phyloP scores from a whole-genome alignment of 1,140 invertebrate species.

The Drosophila subpulchrella region DNA sequence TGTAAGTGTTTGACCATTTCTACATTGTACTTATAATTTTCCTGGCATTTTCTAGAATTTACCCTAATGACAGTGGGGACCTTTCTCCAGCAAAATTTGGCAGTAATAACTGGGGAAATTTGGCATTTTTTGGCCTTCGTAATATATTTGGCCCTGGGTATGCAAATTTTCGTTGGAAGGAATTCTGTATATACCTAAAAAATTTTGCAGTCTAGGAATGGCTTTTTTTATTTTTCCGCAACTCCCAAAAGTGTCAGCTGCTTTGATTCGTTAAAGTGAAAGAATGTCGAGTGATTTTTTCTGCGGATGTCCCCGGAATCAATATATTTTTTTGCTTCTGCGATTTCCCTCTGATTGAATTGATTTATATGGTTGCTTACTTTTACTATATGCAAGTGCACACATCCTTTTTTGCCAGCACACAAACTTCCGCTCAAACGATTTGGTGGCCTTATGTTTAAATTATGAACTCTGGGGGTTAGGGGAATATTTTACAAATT shows the following conservation, averaged over 20 bases:
- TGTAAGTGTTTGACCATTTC: constrained; percentile 5
- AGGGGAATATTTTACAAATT: constrained; percentile 5
- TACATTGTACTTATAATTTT: constrained; percentile 20
- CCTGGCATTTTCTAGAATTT: neutral
- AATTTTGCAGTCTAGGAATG: constrained; percentile 30
- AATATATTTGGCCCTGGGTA: constrained; percentile 40
- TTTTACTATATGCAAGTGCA: neutral
- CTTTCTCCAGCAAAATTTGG: constrained; percentile 17
- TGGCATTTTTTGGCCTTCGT: constrained; percentile 24
- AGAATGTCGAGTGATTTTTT: constrained; percentile 9
- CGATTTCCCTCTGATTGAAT: constrained; percentile 13
- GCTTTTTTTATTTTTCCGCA: constrained; percentile 9
- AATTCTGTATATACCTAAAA: constrained; percentile 16
- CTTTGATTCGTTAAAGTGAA: constrained; percentile 37
- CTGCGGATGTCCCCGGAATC: constrained; percentile 6
- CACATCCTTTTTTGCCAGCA: too few relatives aligned
- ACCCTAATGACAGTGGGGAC: constrained; percentile 24
- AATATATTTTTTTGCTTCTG: constrained; percentile 5
- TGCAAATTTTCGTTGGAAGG: constrained; percentile 44
- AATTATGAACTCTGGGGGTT: constrained; percentile 10
- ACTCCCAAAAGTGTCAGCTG: constrained; percentile 21
- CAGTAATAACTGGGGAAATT: constrained; percentile 29
- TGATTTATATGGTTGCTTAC: constrained; percentile 23
- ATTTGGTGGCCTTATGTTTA: constrained; percentile 19
- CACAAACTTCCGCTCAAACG: constrained; percentile 8